These are phyloP conservation scores for Pseudoatta argentina DNA, from an alignment of 1,140 invertebrate species.

Conservation along the genomic window DNA sequence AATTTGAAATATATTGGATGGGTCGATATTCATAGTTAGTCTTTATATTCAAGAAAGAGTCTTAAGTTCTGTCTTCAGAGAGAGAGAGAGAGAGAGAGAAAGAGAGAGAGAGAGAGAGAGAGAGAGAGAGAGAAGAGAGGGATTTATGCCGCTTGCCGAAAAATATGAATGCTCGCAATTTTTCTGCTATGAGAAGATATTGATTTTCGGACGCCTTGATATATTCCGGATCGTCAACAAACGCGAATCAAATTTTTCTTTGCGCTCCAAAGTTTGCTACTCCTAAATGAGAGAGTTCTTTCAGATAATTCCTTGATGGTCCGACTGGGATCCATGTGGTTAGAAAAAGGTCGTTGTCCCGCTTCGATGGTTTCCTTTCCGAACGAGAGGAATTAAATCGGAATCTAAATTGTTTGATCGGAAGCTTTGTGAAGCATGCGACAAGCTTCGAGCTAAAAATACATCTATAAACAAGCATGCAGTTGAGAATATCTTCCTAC, in stretches of 20 bases:
- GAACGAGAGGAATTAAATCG: conserved; percentile 18
- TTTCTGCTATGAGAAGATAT: neutral
- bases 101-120: neutral
- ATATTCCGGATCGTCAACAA: neutral
- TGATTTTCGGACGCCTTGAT: neutral
- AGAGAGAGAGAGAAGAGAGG: neutral
- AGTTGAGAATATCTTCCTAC: neutral
- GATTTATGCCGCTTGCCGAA: neutral
- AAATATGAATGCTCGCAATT: neutral
- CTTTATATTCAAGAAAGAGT: no score
- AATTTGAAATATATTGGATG: no score
- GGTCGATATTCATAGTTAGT: neutral
- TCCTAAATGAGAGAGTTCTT: neutral
- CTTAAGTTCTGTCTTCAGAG: neutral
- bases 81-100: neutral
- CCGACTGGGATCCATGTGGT: neutral
- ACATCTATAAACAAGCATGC: neutral
- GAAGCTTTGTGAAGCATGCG: neutral
- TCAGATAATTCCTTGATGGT: neutral
- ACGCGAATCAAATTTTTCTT: neutral
- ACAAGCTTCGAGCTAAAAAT: conserved; percentile 13
- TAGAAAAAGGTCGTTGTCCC: conserved; percentile 1
- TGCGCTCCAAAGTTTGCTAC: neutral
- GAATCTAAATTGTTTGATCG: conserved; percentile 24
- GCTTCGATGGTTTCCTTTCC: neutral